Conservation (phyloP, 2,113 vertebrate species). For the Gorsachius goisagi region DNA sequence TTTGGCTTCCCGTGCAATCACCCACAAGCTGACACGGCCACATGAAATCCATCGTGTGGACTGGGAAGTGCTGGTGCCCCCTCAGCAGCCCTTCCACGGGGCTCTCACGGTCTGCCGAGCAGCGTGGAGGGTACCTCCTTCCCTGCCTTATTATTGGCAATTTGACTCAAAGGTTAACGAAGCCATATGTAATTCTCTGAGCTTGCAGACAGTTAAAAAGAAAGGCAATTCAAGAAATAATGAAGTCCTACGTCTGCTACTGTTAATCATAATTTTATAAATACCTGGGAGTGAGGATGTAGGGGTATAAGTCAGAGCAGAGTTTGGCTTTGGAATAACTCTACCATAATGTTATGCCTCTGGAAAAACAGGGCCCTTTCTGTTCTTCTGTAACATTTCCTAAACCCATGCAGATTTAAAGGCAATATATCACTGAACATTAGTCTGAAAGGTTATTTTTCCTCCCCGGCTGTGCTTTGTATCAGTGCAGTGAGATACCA, state of each 20-base stretch:
- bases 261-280: constrained; percentile 14
- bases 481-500: background rate
- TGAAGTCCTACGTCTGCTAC: background rate
- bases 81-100: background rate
- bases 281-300: background rate
- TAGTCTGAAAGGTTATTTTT: constrained; percentile 43
- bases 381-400: constrained; percentile 8
- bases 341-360: background rate
- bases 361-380: background rate
- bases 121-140: background rate
- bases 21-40: accelerated
- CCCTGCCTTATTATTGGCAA: background rate
- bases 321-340: constrained; percentile 17
- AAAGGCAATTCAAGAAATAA: background rate
- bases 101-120: accelerated
- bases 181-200: background rate
- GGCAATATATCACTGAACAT: constrained; percentile 41
- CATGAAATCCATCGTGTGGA: accelerated
- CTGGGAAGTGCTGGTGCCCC: background rate
- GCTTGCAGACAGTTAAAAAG: background rate
- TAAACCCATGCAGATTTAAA: constrained; percentile 13
- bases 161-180: constrained; percentile 8
- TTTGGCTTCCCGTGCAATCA: background rate
- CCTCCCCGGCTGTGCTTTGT: background rate
- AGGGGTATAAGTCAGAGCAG: background rate